These are phyloP conservation scores for Calameuta idolon DNA, from an alignment of 2,888 invertebrate genomes.

Conservation along the genomic window DNA sequence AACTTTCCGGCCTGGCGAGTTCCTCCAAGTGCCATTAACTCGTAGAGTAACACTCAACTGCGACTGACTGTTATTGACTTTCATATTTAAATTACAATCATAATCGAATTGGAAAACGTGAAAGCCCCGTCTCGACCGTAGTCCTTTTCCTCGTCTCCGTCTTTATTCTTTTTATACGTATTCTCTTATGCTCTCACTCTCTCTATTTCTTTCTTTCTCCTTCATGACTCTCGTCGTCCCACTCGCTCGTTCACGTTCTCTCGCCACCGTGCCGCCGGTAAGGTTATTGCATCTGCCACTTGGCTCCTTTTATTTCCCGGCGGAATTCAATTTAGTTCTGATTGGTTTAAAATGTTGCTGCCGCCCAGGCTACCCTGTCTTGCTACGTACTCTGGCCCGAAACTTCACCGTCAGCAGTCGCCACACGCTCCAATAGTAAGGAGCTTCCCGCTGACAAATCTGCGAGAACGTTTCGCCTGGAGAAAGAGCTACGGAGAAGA, in stretches of 20 bases:
- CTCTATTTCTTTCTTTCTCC: neutral
- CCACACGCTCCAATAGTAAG: neutral
- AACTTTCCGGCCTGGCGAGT: neutral
- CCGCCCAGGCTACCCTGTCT: neutral
- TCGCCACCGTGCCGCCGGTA: neutral
- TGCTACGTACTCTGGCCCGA: neutral
- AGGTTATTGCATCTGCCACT: conserved; percentile 8
- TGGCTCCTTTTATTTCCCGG: conserved; percentile 5
- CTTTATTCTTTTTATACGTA: neutral
- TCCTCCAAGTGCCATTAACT: conserved; percentile 1
- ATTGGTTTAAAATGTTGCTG: conserved; percentile 8
- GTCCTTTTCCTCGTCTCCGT: neutral
- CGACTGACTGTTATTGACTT: conserved; percentile 7
- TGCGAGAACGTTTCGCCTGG: neutral
- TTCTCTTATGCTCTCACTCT: neutral
- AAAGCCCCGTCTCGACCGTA: neutral
- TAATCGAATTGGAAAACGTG: conserved; percentile 10
- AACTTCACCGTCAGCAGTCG: neutral
- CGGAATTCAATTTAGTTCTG: conserved; percentile 4
- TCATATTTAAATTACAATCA: conserved; percentile 7
- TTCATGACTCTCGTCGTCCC: neutral
- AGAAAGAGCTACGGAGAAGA: neutral
- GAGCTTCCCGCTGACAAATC: neutral
- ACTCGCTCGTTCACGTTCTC: neutral
- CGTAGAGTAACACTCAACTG: conserved; percentile 5